A percentile compares a stretch with the other conserved stretches of the same genome.
These are phyloP conservation scores for Drosophila pseudoobscura DNA, from an alignment of 1,140 invertebrate species.

Conservation along the genomic window DNA sequence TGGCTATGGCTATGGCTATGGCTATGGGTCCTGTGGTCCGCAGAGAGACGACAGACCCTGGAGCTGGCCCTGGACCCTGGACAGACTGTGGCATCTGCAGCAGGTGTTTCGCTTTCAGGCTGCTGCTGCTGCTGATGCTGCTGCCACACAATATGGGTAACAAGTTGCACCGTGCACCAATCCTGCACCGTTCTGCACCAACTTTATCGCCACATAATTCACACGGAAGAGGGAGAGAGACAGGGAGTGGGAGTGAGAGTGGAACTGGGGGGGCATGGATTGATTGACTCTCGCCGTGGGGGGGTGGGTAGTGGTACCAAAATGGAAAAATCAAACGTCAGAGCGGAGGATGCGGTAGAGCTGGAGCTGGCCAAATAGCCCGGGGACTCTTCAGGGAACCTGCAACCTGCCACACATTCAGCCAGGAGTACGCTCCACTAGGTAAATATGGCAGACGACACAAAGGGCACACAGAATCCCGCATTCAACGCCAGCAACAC, in stretches of 20 bases:
- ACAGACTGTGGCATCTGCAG: constrained; percentile 69
- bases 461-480: constrained; percentile 40
- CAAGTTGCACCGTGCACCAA: constrained; percentile 75
- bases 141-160: constrained; percentile 76
- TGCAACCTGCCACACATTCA: constrained; percentile 31
- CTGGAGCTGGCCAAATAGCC: constrained; percentile 11
- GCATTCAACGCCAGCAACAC: constrained; percentile 36
- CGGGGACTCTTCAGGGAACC: constrained; percentile 10
- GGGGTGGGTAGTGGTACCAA: constrained; percentile 32
- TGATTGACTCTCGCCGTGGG: constrained; percentile 48
- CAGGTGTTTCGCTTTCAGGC: constrained; percentile 74
- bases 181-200: constrained; percentile 43
- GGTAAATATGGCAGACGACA: constrained; percentile 58
- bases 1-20: too few relatives aligned
- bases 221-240: constrained; percentile 37
- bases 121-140: constrained; percentile 14
- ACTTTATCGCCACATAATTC: constrained; percentile 77
- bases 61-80: neutral
- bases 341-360: neutral
- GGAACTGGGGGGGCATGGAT: constrained; percentile 32
- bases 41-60: too few relatives aligned
- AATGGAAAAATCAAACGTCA: constrained; percentile 59
- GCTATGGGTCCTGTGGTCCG: too few relatives aligned
- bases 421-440: constrained; percentile 39
- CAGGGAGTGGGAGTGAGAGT: constrained; percentile 15